Evolutionary conservation across 2,797 vertebrate species (phyloP), one percentile per base, ranked within the genome.

Genomic region (Danio tinwini): DNA sequence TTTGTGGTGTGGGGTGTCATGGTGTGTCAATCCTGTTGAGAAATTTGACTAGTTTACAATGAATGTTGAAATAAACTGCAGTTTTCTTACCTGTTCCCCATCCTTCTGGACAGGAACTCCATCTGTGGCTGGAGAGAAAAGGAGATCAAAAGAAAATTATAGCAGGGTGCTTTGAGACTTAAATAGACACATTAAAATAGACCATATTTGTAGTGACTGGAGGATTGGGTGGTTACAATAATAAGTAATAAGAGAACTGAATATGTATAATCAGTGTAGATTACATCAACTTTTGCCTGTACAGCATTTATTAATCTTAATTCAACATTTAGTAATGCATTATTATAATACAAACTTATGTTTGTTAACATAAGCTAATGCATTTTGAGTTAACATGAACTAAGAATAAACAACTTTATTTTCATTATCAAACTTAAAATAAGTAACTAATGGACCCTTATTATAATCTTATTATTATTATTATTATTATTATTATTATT

Each of bases 51-150:
- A 6, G n/a, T 78, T 81, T 64, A 49, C 10, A 3, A 7, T 56
- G 19, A 39, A 55, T 40, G 50, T 37, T 64, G 5, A 29, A 69
- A 16, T 76, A 62, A 65, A 72, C 61, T 11, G 52, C 62, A 50
- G 44, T 37, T 59, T 65, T 83, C 96, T 95, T 95, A 98, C 96
- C 91, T 98, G 97, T 89, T 99, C 98, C 68, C 96, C 97, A 94
- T 99, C 98, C 88, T 98, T 98, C 89, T 98, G 94, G 83, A 99
- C 95, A 7, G 97, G 96, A 88, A 98, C 96, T 84, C 96, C 95
- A 88, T 98, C 97, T 0, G 93, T 95, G 88, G 96, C 97, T 98
- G 86, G 58, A 81, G 61, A 78, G 64, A 82, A 42, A 73, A 58
- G 37, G 42, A 74, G 53, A 83, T 47, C 29, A 79, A 55, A 81